Evolutionary conservation across 1,140 invertebrate species (phyloP), one percentile per base, ranked within the genome.

Genomic region (Drosophila sp.): DNA sequence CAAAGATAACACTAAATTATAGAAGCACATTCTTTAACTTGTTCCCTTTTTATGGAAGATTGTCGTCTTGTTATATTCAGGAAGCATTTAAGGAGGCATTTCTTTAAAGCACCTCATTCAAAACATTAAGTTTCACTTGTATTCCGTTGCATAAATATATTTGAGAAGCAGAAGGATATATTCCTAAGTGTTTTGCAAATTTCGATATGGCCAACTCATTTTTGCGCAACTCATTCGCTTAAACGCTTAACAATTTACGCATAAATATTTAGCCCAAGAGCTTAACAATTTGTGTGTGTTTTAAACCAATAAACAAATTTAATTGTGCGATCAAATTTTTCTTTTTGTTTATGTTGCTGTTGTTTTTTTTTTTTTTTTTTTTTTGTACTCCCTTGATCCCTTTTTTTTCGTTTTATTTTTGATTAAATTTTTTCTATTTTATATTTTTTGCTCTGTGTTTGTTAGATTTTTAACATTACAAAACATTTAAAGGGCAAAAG

Each of bases 261-360:
- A 50, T 50, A 27, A 50, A 50, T 27, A n/a, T 25, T 27, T 50
- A 27, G 44, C 56, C 56, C 23, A 23, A 58, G 33, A 32, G 56
- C 56, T 58, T 58, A 58, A 60, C 33, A 38, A 41, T 40, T 44
- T 57, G 71, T 79, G 75, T 44, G 67, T 70, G 60, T 68, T 69
- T 79, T 76, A 79, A 79, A 71, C 72, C 76, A 79, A 79, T 79
- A 79, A 79, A 79, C 76, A 79, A 79, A 76, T 79, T 79, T 65
- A 76, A 75, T 79, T 79, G 72, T 68, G 50, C 68, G 56, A 72
- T 76, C 69, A 60, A 47, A 10, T 63, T 66, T 61, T 77, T 40
- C 17, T 60, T 55, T 54, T 62, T 63, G 29, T 3, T 54, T 60
- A 50, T 33, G 33, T 8, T 35, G 6, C 11, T 38, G 35, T n/a